Conservation (phyloP, 1,140 invertebrate genomes). For the Nymphalis io region DNA sequence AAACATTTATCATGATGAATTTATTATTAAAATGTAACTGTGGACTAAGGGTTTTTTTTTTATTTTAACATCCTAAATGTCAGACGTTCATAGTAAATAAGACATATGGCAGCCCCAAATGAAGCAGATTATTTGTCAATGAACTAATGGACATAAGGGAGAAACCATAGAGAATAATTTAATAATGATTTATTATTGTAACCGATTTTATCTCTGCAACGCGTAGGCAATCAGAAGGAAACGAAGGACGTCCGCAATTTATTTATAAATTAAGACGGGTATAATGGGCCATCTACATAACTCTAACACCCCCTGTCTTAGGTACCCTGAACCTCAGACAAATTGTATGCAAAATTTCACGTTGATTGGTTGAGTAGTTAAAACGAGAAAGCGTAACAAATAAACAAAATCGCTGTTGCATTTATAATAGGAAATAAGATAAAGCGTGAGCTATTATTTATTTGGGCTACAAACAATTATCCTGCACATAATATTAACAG, state of each 20-base stretch:
- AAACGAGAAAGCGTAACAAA: too few species aligned
- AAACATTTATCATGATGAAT: too few species aligned
- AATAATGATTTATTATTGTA: background rate
- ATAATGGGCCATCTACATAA: constrained; percentile 4
- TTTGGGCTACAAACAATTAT: background rate
- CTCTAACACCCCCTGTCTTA: too few species aligned
- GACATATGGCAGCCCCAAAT: background rate
- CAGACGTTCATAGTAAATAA: background rate
- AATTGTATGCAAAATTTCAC: too few species aligned
- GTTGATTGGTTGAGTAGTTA: too few species aligned
- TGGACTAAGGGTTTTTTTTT: too few species aligned
- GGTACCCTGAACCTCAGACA: too few species aligned
- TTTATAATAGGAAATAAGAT: too few species aligned
- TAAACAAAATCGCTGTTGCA: too few species aligned
- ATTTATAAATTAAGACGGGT: constrained; percentile 4
- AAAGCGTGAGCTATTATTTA: background rate
- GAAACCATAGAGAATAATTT: background rate
- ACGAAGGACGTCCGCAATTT: constrained; percentile 6
- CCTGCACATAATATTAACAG: too few species aligned
- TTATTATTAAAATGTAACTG: too few species aligned
- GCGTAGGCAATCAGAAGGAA: background rate
- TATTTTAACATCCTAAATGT: too few species aligned
- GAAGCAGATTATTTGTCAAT: background rate
- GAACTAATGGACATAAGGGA: background rate
- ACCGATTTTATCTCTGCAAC: background rate